Conservation (phyloP, 1,140 invertebrate species). For the Drosophila nikananu region DNA sequence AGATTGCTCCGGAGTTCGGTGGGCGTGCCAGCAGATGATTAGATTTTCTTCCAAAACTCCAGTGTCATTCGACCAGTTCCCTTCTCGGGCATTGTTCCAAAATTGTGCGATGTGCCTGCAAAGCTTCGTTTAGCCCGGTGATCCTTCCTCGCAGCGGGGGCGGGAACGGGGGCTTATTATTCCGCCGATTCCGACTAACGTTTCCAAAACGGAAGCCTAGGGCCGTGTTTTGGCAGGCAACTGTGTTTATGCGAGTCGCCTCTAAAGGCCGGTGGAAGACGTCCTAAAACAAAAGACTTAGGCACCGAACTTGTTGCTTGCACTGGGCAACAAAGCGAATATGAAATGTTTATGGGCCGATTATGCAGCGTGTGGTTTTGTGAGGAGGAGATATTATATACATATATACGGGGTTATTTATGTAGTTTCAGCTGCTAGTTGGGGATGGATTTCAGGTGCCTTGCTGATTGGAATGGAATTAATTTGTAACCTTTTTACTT, state of each 20-base stretch:
- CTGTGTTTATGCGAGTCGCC: constrained; percentile 54
- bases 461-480: background rate
- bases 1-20: constrained; percentile 31
- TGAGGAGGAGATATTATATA: background rate
- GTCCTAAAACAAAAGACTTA: constrained; percentile 72
- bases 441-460: too few relatives aligned
- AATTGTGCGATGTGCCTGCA: constrained; percentile 58
- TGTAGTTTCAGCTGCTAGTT: constrained; percentile 15
- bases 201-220: constrained; percentile 73
- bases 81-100: constrained; percentile 66
- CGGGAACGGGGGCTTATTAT: constrained; percentile 50
- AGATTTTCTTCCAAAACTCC: constrained; percentile 83
- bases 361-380: constrained; percentile 6
- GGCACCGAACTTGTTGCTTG: constrained; percentile 55
- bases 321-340: constrained; percentile 16
- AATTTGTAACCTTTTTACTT: background rate
- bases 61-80: constrained; percentile 63
- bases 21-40: constrained; percentile 81
- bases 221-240: constrained; percentile 50
- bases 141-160: constrained; percentile 40
- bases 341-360: constrained; percentile 23
- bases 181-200: constrained; percentile 21
- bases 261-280: constrained; percentile 16
- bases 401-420: background rate
- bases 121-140: constrained; percentile 70